Conservation (phyloP, 2,113 vertebrate species). For the Australoheros scitulus region DNA sequence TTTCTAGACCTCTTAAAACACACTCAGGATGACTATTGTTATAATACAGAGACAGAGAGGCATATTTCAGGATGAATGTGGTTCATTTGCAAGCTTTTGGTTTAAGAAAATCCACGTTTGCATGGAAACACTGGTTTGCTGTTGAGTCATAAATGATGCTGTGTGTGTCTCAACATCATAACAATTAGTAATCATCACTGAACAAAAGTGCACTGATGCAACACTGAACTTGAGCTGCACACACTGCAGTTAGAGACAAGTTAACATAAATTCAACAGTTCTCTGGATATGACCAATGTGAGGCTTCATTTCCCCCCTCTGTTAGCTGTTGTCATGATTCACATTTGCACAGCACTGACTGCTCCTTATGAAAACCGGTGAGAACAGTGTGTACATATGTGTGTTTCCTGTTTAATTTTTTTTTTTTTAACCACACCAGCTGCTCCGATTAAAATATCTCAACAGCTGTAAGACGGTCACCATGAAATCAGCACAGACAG, state of each 20-base stretch:
- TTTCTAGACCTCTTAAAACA: neutral
- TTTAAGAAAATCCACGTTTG: neutral
- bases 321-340: neutral
- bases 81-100: neutral
- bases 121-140: neutral
- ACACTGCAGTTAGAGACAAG: neutral
- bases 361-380: neutral
- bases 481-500: neutral
- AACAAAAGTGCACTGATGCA: neutral
- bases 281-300: neutral
- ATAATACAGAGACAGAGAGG: too few relatives aligned
- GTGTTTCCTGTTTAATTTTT: neutral
- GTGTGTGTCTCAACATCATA: neutral
- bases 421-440: neutral
- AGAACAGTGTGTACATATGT: neutral
- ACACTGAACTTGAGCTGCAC: neutral
- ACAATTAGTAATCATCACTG: neutral
- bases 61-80: neutral
- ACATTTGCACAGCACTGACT: neutral
- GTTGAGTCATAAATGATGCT: neutral
- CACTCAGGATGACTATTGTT: neutral
- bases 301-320: neutral
- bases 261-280: neutral
- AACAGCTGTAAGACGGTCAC: neutral
- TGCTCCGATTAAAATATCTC: neutral